Conservation (phyloP, 2,888 invertebrate species). For the Drosophila cognata region DNA sequence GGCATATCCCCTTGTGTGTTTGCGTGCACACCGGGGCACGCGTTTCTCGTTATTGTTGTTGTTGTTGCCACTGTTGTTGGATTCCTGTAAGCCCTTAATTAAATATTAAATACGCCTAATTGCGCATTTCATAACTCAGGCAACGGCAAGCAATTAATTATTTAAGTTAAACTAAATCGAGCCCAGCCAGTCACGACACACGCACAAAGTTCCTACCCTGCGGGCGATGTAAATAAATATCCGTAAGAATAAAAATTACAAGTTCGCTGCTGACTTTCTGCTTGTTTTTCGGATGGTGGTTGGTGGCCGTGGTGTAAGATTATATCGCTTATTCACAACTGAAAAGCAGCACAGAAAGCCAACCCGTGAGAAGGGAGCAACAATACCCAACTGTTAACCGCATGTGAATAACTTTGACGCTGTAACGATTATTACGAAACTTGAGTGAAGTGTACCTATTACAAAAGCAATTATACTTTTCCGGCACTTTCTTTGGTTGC, state of each 20-base stretch:
- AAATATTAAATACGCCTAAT: constrained; percentile 80
- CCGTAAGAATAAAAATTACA: constrained; percentile 14
- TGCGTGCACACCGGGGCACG: constrained; percentile 47
- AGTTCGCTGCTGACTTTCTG: constrained; percentile 3
- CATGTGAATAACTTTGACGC: constrained; percentile 47
- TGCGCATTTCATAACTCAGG: constrained; percentile 81
- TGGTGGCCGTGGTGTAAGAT: constrained; percentile 16
- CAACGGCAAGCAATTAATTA: constrained; percentile 78
- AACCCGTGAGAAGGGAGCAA: constrained; percentile 3
- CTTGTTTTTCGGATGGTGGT: not conserved
- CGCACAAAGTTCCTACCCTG: constrained; percentile 40
- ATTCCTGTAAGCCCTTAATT: constrained; percentile 73
- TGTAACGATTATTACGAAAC: constrained; percentile 47
- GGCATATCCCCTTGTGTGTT: constrained; percentile 38
- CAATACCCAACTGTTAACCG: constrained; percentile 11
- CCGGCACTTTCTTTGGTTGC: constrained; percentile 10
- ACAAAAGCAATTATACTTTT: not conserved
- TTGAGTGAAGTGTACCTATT: not conserved
- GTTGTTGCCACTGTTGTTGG: constrained; percentile 32
- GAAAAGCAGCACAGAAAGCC: not conserved
- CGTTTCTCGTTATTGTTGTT: constrained; percentile 32
- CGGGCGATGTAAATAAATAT: constrained; percentile 44
- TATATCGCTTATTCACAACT: constrained; percentile 8
- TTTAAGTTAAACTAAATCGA: constrained; percentile 80
- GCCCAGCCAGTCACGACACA: constrained; percentile 59